These are phyloP conservation scores for Emys orbicularis DNA, from an alignment of 2,797 vertebrate species.

Conservation along the genomic window DNA sequence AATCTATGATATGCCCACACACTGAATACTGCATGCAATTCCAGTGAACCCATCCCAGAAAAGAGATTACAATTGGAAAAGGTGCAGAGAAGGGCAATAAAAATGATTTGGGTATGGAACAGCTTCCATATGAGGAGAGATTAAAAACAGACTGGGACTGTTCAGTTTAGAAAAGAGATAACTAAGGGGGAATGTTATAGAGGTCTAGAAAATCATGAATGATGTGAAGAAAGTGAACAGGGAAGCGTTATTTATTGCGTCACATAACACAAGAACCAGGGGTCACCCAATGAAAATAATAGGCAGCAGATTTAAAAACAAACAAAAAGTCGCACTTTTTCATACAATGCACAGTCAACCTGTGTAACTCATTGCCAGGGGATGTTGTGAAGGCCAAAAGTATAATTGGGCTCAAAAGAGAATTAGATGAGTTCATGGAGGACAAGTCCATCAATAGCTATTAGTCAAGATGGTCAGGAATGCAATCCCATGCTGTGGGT, in stretches of 20 bases:
- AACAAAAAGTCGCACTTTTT: background rate
- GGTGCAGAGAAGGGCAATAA: background rate
- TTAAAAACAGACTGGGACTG: background rate
- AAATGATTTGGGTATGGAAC: background rate
- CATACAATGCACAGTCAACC: background rate
- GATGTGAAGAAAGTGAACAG: background rate
- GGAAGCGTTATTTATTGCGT: background rate
- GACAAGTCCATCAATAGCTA: background rate
- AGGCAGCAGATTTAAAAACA: background rate
- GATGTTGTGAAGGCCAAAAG: background rate
- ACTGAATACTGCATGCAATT: background rate
- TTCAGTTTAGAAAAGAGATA: background rate
- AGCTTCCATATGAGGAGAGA: background rate
- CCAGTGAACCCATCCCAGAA: background rate
- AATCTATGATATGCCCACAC: background rate
- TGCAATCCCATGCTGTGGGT: background rate
- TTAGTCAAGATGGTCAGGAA: background rate
- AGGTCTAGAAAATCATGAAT: background rate
- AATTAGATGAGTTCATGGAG: background rate
- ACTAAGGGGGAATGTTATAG: background rate
- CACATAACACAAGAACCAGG: background rate
- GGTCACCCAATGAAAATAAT: background rate
- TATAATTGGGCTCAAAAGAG: background rate
- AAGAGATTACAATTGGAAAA: background rate
- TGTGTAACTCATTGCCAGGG: background rate